Evolutionary conservation across 1,140 invertebrate species (phyloP), one percentile per base, ranked within the genome.

Genomic region (Onthophagus taurus): DNA sequence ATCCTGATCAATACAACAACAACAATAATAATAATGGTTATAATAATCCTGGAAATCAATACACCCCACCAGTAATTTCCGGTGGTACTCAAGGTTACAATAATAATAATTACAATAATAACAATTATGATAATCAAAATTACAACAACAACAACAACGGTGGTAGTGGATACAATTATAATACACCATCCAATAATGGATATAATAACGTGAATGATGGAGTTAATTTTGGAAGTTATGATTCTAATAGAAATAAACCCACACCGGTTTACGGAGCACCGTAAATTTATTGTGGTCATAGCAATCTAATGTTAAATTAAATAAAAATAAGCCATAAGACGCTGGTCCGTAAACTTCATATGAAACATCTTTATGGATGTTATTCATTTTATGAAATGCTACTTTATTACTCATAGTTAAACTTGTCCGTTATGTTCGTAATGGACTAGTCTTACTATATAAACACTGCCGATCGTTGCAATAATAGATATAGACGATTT

Each of bases 1-100:
- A 68, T 56, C 71, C 71, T 11, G 66, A 72, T 24, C 65, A 62
- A 23, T 57, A 59, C 45, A 52, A 55, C 20, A 52, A 47, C 17
- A 46, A 42, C 12, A 53, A 47, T 34, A 26, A 50, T n/a, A n/a
- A 7, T 26, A 26, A 26, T 26, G 24, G 18, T 3, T 9, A 13
- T 4, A 16, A 17, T 2, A 12, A 16, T 8, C 46, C 26, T 29
- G 31, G 29, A 23, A 16, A 31, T 14, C 45, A 50, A 35, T 46
- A 46, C 30, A 44, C 36, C 19, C 16, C 31, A 21, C 30, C 26
- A 11, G 21, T 19, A 19, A 9, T 8, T 11, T 4, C 17, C n/a
- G 14, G 20, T 30, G 39, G 14, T 31, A 21, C 5, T 13, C 35
- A 42, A 24, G 42, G 36, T 20, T 19, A 16, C 19, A 42, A 34